Evolutionary conservation across 2,888 invertebrate species (phyloP).

Genomic region (Agrochola circellaris): DNA sequence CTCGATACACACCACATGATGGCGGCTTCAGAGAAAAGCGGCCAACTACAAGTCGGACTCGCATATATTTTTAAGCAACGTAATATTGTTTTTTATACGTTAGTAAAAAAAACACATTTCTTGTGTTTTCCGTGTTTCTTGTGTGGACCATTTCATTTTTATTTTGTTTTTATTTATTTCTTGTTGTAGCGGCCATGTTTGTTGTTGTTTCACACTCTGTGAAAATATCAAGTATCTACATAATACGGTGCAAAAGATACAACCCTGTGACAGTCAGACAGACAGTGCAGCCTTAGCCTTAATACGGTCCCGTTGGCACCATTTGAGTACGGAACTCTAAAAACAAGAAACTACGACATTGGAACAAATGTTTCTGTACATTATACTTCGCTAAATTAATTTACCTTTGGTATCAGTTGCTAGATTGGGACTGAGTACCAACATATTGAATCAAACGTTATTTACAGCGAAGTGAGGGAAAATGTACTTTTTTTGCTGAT

Average conservation of each 20-base stretch:
- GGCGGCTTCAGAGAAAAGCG: slow-evolving; percentile 59
- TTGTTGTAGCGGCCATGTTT: too few species aligned
- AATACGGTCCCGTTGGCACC: background rate
- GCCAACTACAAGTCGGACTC: background rate
- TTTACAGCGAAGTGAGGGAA: slow-evolving; percentile 58
- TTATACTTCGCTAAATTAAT: slow-evolving; percentile 70
- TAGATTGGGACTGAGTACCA: slow-evolving; percentile 59
- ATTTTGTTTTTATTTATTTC: too few species aligned
- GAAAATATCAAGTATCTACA: background rate
- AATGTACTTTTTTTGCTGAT: slow-evolving; percentile 36
- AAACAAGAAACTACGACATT: slow-evolving; percentile 74
- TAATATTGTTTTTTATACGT: too few species aligned
- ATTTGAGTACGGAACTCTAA: slow-evolving; percentile 13
- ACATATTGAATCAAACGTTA: slow-evolving; percentile 65
- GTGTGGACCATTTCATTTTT: too few species aligned
- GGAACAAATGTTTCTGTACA: slow-evolving; percentile 78
- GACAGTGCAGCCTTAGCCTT: too few species aligned
- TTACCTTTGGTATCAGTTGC: slow-evolving; percentile 67
- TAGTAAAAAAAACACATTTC: too few species aligned
- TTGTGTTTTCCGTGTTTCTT: too few species aligned
- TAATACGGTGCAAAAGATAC: background rate
- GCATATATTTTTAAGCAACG: too few species aligned
- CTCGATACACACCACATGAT: slow-evolving; percentile 65
- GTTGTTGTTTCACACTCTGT: too few species aligned
- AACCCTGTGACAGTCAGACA: background rate